These are phyloP conservation scores for Archilochus colubris DNA, from an alignment of 2,113 vertebrate genomes.

Conservation along the genomic window DNA sequence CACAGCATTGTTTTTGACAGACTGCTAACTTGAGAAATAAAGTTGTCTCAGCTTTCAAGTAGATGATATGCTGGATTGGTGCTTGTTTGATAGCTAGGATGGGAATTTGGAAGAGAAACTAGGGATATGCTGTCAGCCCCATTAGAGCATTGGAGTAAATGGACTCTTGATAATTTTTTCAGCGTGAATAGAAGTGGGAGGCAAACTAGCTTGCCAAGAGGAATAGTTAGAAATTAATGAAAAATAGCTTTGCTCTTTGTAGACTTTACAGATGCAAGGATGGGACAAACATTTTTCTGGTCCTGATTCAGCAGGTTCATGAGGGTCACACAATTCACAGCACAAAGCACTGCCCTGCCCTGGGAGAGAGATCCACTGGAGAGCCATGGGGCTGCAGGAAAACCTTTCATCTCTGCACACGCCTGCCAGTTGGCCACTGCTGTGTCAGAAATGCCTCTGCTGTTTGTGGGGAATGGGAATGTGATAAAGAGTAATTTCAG, in stretches of 20 bases:
- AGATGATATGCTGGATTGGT: not conserved
- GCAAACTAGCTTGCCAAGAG: constrained; percentile 21
- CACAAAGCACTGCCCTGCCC: constrained; percentile 1
- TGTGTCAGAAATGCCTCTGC: constrained; percentile 30
- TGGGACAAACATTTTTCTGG: constrained; percentile 37
- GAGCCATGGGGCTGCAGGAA: not conserved
- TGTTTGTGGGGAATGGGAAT: not conserved
- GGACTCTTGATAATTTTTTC: not conserved
- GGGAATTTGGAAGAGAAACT: constrained; percentile 11
- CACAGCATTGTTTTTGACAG: accelerated
- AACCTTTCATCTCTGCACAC: constrained; percentile 29
- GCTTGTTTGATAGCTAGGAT: not conserved
- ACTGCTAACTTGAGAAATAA: not conserved
- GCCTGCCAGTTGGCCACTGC: constrained; percentile 41
- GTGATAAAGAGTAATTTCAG: not conserved
- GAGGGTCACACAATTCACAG: constrained; percentile 51
- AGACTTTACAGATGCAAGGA: constrained; percentile 26
- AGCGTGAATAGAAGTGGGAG: constrained; percentile 23
- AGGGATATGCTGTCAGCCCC: not conserved
- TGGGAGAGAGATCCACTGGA: not conserved
- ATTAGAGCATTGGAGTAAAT: not conserved
- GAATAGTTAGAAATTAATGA: constrained; percentile 42
- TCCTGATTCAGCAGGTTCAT: constrained; percentile 13
- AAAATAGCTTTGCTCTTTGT: constrained; percentile 48
- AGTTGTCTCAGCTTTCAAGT: not conserved